Base-by-base conservation (phyloP, 2,797 vertebrate species). In the Neomorphus geoffroyi region DNA sequence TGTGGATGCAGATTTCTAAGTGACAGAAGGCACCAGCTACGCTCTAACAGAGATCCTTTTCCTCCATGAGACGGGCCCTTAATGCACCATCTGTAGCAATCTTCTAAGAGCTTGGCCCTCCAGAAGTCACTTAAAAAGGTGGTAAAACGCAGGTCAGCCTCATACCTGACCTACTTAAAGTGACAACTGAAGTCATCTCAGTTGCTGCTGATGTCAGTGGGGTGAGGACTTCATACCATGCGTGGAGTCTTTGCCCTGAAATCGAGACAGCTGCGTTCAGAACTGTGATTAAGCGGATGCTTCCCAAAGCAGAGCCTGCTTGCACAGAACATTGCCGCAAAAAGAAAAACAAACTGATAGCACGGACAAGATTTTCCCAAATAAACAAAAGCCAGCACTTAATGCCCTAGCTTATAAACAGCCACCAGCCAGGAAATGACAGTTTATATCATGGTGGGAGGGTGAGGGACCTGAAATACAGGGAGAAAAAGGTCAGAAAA, bases 281-380 rank as follows among this genome's bases (percentile, higher is more conserved):
- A 66, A 48, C 46, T 48, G 45, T 19, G 45, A 46, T 9, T 21
- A 21, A 46, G 46, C 46, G 50, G 62, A 22, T 2, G 2, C 62
- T 56, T 82, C 56, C 45, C n/a, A 14, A 32, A 80, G 53, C 60
- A 80, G 28, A 90, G 54, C 43, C 35, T 90, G 65, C 64, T 77
- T 62, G 75, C 30, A 33, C 39, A 78, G 45, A 77, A 30, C 23
- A n/a, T 23, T 28, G 56, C 28, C 41, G 11, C 61, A 78, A 69
- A 61, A 83, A 84, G 80, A 72, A 88, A 88, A 85, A 84, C 46
- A 91, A 94, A 81, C 60, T 2, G 8, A 50, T 26, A 67, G 41
- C 9, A n/a, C 2, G 37, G 12, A 19, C 32, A 79, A 61, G 46
- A 27, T 51, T 70, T 65, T 28, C 30, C 46, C 78, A 90, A 74